Evolutionary conservation across 2,113 vertebrate genomes (phyloP).

Genomic region (Promerops cafer): DNA sequence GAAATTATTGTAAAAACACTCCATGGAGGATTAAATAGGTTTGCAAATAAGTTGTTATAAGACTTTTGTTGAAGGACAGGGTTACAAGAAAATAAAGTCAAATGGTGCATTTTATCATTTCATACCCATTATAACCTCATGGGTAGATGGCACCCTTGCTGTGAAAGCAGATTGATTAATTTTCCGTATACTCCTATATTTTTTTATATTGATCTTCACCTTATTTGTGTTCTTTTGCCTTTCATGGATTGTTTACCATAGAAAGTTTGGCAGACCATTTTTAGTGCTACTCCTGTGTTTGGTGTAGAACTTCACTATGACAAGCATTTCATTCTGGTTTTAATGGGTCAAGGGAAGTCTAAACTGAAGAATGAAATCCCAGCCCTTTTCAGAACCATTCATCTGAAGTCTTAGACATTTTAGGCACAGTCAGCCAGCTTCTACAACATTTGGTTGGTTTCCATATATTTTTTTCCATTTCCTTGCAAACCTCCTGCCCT

Average conservation of each 20-base stretch:
- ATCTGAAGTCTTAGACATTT: background rate
- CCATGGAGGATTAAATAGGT: background rate
- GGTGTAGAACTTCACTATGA: background rate
- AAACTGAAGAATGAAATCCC: background rate
- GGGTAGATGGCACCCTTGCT: background rate
- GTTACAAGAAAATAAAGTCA: slow-evolving; percentile 58
- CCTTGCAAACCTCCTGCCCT: background rate
- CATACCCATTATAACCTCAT: background rate
- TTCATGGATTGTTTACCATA: background rate
- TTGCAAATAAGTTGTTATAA: background rate
- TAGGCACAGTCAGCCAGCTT: background rate
- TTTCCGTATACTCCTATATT: background rate
- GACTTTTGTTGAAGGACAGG: slow-evolving; percentile 35
- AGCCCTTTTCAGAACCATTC: background rate
- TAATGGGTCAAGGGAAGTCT: background rate
- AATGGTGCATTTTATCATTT: slow-evolving; percentile 61
- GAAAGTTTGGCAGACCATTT: background rate
- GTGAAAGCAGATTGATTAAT: background rate
- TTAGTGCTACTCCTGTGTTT: background rate
- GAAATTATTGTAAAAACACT: background rate
- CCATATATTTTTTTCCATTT: background rate
- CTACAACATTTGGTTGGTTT: background rate
- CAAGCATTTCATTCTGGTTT: background rate
- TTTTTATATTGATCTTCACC: background rate
- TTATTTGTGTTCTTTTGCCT: slow-evolving; percentile 21